Evolutionary conservation across 2,888 invertebrate genomes (phyloP).

Genomic region (Tupiocoris notatus): DNA sequence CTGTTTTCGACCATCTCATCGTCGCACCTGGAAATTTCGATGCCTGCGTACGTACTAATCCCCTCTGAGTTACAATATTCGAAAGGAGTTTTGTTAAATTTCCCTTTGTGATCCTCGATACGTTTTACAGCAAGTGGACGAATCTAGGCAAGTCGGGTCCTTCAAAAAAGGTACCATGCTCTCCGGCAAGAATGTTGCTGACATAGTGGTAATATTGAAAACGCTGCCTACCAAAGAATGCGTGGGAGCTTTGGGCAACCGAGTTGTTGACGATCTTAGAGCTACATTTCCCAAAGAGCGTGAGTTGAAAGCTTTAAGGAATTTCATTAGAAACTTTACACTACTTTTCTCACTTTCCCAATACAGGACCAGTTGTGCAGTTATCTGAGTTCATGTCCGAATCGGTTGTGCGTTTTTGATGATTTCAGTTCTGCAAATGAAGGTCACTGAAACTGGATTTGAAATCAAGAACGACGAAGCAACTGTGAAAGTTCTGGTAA

Average conservation of each 20-base stretch:
- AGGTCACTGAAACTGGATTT: constrained; percentile 71
- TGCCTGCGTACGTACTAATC: constrained; percentile 91
- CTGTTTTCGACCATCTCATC: constrained; percentile 88
- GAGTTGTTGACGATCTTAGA: constrained; percentile 83
- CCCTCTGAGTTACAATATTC: too few relatives aligned
- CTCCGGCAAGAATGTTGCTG: constrained; percentile 91
- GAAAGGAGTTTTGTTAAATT: too few relatives aligned
- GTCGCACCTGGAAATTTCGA: constrained; percentile 92
- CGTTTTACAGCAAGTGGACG: constrained; percentile 75
- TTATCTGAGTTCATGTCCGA: too few relatives aligned
- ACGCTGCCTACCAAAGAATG: constrained; percentile 94
- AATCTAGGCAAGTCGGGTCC: constrained; percentile 94
- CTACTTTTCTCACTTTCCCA: too few relatives aligned
- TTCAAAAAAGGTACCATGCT: constrained; percentile 98
- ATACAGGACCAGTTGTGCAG: too few relatives aligned
- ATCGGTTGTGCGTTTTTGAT: too few relatives aligned
- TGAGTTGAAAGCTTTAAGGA: too few relatives aligned
- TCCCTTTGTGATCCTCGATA: too few relatives aligned
- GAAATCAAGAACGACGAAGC: constrained; percentile 83
- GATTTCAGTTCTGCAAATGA: constrained; percentile 49
- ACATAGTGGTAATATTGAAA: constrained; percentile 94
- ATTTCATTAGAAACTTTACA: too few relatives aligned
- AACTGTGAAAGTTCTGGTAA: constrained; percentile 84
- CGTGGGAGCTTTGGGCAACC: constrained; percentile 85
- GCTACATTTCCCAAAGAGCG: constrained; percentile 65